These are phyloP conservation scores for Anisognathus igniventris DNA, from an alignment of 2,797 vertebrate species.

Conservation along the genomic window DNA sequence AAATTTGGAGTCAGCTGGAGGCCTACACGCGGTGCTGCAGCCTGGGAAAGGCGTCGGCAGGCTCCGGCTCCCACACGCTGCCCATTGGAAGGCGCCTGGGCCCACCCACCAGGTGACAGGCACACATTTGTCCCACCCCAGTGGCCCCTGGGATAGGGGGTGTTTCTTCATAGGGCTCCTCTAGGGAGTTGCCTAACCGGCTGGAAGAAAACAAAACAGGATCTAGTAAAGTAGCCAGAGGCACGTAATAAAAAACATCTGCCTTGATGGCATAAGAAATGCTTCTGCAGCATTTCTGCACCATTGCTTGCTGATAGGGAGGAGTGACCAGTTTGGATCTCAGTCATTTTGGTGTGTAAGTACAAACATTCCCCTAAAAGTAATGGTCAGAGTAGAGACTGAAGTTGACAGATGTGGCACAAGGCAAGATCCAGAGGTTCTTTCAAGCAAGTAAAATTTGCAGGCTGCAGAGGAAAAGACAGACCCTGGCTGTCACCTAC, in stretches of 20 bases:
- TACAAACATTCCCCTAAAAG: background rate
- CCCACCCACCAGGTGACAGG: rapidly evolving
- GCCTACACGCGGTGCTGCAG: rapidly evolving
- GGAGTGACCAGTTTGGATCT: background rate
- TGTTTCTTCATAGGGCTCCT: background rate
- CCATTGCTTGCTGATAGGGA: background rate
- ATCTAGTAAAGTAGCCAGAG: background rate
- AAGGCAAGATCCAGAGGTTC: background rate
- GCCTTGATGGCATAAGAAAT: background rate
- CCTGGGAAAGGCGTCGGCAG: background rate
- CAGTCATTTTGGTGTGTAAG: background rate
- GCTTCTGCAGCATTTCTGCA: background rate
- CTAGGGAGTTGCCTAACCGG: background rate
- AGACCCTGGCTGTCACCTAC: background rate
- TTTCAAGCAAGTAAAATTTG: background rate
- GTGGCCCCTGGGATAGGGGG: background rate
- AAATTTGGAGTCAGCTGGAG: background rate
- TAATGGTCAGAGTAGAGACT: background rate
- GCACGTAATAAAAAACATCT: background rate
- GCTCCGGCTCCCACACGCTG: rapidly evolving
- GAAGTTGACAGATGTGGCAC: background rate
- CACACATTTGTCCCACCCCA: background rate
- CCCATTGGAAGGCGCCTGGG: rapidly evolving
- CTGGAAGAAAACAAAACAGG: background rate
- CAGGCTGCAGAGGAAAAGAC: background rate